A percentile compares a stretch with the other conserved stretches of the same genome.
These are phyloP conservation scores for Halocaridina rubra DNA, from an alignment of 2,888 invertebrate species.

Conservation along the genomic window DNA sequence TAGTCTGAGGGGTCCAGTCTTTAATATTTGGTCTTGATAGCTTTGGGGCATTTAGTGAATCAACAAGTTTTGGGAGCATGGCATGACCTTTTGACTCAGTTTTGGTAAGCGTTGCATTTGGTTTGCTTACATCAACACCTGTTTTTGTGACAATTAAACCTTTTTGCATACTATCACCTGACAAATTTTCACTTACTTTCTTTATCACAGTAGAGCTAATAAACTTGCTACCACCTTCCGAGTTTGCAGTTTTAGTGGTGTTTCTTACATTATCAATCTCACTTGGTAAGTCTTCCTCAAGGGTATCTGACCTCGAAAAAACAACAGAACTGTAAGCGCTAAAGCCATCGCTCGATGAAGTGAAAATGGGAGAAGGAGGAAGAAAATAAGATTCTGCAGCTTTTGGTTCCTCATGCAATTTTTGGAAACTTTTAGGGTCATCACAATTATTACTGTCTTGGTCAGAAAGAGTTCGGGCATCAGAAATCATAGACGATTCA, in stretches of 20 bases:
- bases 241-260: background rate
- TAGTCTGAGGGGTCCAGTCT: conserved; percentile 33
- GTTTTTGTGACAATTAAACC: background rate
- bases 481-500: conserved; percentile 13
- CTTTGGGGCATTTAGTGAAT: conserved; percentile 25
- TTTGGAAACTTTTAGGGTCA: background rate
- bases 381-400: conserved; percentile 34
- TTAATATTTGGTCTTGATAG: conserved; percentile 49
- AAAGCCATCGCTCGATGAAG: conserved; percentile 48
- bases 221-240: no score
- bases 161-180: background rate
- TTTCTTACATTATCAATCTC: no score
- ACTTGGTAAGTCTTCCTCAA: background rate
- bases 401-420: background rate
- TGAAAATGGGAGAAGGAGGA: conserved; percentile 57
- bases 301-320: background rate
- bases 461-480: conserved; percentile 30
- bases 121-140: background rate
- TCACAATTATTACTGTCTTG: background rate
- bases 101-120: background rate
- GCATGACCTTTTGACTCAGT: conserved; percentile 27
- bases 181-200: background rate
- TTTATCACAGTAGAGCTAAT: background rate
- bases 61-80: conserved; percentile 46
- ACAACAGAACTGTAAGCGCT: background rate